Conservation (phyloP, 64 coral and sea anemone genomes). For the Actinia equina region DNA sequence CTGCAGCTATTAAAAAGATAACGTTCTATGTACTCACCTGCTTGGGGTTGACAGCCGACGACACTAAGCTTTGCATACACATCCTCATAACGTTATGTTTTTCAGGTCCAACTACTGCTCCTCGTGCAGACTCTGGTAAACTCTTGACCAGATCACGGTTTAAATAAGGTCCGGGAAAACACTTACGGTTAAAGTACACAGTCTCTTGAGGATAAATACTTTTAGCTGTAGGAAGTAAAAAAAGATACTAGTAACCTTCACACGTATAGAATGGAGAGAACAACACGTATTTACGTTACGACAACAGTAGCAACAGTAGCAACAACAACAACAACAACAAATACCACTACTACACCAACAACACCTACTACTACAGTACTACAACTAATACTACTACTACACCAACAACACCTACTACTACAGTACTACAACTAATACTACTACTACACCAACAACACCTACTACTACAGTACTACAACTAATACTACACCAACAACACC, state of each 20-base stretch:
- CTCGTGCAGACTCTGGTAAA: constrained; percentile 69
- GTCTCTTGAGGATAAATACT: constrained; percentile 78
- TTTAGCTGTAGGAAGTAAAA: constrained; percentile 41
- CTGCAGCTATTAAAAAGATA: not conserved
- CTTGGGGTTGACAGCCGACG: constrained; percentile 80
- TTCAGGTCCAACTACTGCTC: constrained; percentile 80
- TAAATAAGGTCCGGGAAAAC: constrained; percentile 70
- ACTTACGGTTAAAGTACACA: constrained; percentile 90
- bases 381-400: no score
- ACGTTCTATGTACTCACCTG: constrained; percentile 18
- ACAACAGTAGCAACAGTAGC: no score
- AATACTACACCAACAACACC: no score
- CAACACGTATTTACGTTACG: no score
- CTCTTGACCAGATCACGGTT: constrained; percentile 76
- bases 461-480: no score
- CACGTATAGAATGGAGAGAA: not conserved
- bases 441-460: no score
- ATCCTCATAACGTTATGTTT: constrained; percentile 96
- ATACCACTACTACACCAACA: no score
- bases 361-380: no score
- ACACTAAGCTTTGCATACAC: constrained; percentile 94
- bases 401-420: no score
- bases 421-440: not conserved
- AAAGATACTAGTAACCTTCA: not conserved
- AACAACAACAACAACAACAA: no score